phyloP scores from a whole-genome alignment of 1,140 invertebrate genomes.

The Magallana angulata region DNA sequence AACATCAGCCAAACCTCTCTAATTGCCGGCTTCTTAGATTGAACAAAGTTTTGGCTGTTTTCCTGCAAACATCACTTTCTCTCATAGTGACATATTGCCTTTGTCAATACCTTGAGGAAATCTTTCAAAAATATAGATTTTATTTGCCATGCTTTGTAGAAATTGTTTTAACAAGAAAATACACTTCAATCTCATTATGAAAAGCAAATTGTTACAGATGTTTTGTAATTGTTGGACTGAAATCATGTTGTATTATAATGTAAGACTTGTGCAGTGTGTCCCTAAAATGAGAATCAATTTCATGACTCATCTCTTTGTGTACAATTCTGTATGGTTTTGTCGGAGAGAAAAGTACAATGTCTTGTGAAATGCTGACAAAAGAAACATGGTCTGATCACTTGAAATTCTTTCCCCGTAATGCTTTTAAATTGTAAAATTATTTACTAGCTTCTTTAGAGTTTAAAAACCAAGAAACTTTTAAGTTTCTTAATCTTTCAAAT shows the following conservation, averaged over 20 bases:
- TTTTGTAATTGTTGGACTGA: not conserved
- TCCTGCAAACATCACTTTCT: not conserved
- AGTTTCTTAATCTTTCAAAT: conserved; percentile 1
- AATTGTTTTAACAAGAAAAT: not conserved
- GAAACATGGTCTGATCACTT: not conserved
- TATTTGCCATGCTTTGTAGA: too few relatives aligned
- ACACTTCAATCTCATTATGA: not conserved
- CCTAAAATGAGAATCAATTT: not conserved
- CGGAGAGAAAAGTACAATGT: not conserved
- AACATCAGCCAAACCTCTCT: conserved; percentile 6
- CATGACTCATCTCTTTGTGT: conserved; percentile 15
- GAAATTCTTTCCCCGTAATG: not conserved
- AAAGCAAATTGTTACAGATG: not conserved
- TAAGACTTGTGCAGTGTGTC: not conserved
- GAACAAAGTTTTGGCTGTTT: not conserved
- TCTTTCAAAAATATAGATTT: too few relatives aligned
- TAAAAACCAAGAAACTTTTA: not conserved
- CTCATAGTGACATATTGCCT: too few relatives aligned
- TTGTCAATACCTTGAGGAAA: too few relatives aligned
- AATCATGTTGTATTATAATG: not conserved
- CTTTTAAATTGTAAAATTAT: conserved; percentile 25
- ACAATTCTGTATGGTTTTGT: not conserved
- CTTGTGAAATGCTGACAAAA: not conserved
- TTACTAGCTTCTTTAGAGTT: not conserved
- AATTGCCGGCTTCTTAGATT: not conserved